Evolutionary conservation across 2,113 vertebrate species (phyloP).

Genomic region (Piaya cayana): DNA sequence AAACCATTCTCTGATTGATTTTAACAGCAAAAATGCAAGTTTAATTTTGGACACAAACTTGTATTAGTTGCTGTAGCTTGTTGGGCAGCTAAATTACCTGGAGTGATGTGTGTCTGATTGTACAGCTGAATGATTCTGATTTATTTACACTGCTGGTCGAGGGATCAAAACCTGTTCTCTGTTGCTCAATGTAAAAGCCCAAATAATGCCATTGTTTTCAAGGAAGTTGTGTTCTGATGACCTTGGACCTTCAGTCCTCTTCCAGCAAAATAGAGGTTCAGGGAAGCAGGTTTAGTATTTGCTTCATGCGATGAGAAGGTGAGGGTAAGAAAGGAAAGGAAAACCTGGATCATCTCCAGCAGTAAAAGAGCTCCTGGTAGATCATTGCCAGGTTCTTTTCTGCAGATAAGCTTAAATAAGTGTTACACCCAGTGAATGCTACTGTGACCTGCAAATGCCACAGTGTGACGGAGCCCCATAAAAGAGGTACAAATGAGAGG

Average conservation of each 20-base stretch:
- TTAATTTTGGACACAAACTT: background rate
- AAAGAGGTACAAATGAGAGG: background rate
- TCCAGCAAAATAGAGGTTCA: background rate
- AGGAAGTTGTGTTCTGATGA: constrained; percentile 29
- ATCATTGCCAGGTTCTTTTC: constrained; percentile 62
- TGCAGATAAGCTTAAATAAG: constrained; percentile 48
- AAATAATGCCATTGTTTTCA: constrained; percentile 5
- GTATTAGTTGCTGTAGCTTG: background rate
- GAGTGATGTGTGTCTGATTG: background rate
- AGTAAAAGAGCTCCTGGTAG: constrained; percentile 44
- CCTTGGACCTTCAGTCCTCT: constrained; percentile 37
- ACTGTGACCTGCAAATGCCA: constrained; percentile 32
- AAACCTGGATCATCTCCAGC: constrained; percentile 58
- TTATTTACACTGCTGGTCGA: background rate
- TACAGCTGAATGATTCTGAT: background rate
- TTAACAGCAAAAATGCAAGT: background rate
- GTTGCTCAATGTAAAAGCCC: background rate
- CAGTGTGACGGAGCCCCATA: background rate
- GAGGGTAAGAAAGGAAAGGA: background rate
- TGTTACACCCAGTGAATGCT: constrained; percentile 49
- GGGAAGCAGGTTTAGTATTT: background rate
- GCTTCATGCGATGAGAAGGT: background rate
- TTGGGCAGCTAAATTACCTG: background rate
- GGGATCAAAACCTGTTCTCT: background rate
- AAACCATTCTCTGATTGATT: background rate